Percentiles rank a stretch among this genome's conserved stretches.
Conservation (phyloP, 2,888 invertebrate genomes). For the Orthosia gracilis region DNA sequence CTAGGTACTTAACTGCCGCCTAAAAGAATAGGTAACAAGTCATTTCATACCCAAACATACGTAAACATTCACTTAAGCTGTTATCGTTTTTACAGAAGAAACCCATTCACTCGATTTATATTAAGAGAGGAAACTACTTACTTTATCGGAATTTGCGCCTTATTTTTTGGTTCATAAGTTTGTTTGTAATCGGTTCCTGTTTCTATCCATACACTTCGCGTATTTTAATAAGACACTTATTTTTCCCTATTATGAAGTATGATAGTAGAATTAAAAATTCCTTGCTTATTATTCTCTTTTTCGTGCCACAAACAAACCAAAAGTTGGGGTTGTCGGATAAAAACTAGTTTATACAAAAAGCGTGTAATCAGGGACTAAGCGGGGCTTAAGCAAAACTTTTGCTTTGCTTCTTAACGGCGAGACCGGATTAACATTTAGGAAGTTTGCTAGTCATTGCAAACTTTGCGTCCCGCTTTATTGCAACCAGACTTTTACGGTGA, state of each 20-base stretch:
- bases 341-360: slow-evolving; percentile 41
- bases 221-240: too few relatives aligned
- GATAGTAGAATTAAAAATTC: neutral
- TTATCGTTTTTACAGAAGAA: slow-evolving; percentile 38
- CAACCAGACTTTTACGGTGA: neutral
- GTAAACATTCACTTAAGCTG: slow-evolving; percentile 26
- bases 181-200: neutral
- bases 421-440: slow-evolving; percentile 43
- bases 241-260: too few relatives aligned
- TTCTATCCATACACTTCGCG: neutral
- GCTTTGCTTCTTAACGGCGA: slow-evolving; percentile 37
- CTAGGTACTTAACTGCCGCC: neutral
- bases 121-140: slow-evolving; percentile 1
- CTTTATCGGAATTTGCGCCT: neutral
- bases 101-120: slow-evolving; percentile 24
- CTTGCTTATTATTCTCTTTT: slow-evolving; percentile 6
- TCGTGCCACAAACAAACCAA: neutral
- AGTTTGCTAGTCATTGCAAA: slow-evolving; percentile 30
- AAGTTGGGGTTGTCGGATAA: slow-evolving; percentile 15
- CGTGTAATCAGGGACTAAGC: slow-evolving; percentile 52
- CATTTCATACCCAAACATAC: slow-evolving; percentile 5
- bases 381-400: slow-evolving; percentile 45
- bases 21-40: neutral
- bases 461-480: slow-evolving; percentile 9
- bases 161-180: neutral